Percentiles rank a stretch among this genome's conserved stretches.
phyloP scores from a whole-genome alignment of 2,113 vertebrate genomes.

The Oceanites oceanicus region DNA sequence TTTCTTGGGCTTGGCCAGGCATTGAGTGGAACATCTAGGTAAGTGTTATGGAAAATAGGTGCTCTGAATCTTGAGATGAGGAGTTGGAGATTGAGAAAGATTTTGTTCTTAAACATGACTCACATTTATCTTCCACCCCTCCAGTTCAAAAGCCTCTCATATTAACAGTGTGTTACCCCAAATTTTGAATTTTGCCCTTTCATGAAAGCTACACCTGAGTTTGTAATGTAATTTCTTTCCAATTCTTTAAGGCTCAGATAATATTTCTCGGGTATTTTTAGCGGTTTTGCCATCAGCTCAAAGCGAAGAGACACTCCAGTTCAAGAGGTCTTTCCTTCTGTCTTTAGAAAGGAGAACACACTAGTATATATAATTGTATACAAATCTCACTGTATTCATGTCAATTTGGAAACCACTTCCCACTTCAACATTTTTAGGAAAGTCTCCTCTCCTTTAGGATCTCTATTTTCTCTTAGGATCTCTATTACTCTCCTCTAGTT shows the following conservation, averaged over 20 bases:
- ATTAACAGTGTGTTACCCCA: background rate
- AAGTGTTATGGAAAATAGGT: background rate
- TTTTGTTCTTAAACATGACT: background rate
- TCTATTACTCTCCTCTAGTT: no score
- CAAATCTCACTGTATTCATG: background rate
- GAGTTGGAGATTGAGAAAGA: background rate
- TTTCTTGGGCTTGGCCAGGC: background rate
- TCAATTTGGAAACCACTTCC: background rate
- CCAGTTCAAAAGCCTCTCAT: background rate
- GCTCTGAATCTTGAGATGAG: background rate
- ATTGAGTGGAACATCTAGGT: background rate
- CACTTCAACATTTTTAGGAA: background rate
- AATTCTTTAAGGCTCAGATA: background rate
- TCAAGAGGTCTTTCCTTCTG: background rate
- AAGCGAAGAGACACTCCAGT: background rate
- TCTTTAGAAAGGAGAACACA: background rate
- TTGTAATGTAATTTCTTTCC: background rate
- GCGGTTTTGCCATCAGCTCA: background rate
- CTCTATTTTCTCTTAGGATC: background rate
- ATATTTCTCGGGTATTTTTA: background rate
- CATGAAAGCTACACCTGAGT: background rate
- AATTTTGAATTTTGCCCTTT: background rate
- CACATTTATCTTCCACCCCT: background rate
- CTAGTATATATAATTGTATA: background rate
- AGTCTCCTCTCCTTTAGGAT: background rate